Evolutionary conservation across 2,113 vertebrate species (phyloP).

Genomic region (Cavia aperea): DNA sequence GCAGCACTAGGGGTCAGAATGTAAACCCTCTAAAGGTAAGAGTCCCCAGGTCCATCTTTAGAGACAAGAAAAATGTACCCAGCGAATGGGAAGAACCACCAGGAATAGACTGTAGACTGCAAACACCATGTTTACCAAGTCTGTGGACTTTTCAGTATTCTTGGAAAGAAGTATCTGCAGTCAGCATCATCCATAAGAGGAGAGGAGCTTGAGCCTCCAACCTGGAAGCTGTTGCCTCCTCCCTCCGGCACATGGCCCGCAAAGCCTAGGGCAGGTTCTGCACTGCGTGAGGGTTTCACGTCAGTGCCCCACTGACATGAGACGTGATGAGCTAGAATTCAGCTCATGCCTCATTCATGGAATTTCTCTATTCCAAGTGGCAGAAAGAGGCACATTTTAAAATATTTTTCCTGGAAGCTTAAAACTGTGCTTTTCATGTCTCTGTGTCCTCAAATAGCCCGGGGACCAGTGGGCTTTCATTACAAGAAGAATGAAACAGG

Average conservation of each 20-base stretch:
- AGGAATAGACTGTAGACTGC: rapidly evolving
- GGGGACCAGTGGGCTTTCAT: background rate
- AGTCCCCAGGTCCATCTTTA: background rate
- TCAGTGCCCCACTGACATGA: background rate
- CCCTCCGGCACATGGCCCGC: rapidly evolving
- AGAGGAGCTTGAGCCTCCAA: background rate
- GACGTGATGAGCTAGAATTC: background rate
- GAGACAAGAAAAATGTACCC: background rate
- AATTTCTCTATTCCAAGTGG: background rate
- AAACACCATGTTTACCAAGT: rapidly evolving
- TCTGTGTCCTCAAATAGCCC: constrained; percentile 55
- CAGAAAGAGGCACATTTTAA: background rate
- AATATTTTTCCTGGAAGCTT: background rate
- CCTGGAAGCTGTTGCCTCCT: background rate
- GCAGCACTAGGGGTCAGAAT: background rate
- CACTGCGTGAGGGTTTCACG: rapidly evolving
- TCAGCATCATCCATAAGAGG: background rate
- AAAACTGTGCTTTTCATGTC: constrained; percentile 20
- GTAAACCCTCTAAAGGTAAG: too few relatives aligned
- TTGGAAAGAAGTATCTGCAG: background rate
- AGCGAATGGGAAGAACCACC: background rate
- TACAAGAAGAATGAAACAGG: background rate
- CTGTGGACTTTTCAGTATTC: background rate
- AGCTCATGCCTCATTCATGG: background rate
- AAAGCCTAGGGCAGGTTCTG: background rate